Percentiles rank a stretch among this genome's conserved stretches.
Evolutionary conservation across 2,113 vertebrate genomes (phyloP).

Genomic region (Albula glossodonta): DNA sequence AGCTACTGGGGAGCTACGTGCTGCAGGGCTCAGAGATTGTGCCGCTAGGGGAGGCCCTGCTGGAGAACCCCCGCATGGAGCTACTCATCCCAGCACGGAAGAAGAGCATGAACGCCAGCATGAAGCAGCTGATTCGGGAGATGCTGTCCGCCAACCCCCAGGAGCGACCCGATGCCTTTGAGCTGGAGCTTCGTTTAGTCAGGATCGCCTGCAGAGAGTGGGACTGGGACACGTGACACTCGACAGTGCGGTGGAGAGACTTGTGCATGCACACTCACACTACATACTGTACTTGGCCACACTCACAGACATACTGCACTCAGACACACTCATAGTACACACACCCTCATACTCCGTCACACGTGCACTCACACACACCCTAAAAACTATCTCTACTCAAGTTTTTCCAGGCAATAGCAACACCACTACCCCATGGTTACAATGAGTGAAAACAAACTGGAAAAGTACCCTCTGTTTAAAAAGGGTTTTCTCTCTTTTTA

Average conservation of each 20-base stretch:
- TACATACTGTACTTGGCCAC: not conserved
- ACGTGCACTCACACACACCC: not conserved
- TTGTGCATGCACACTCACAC: conserved; percentile 30
- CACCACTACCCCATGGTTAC: not conserved
- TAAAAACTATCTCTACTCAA: too few species aligned
- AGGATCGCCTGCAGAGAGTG: conserved; percentile 72
- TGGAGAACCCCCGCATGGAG: conserved; percentile 97
- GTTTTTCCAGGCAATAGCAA: conserved; percentile 3
- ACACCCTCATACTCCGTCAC: not conserved
- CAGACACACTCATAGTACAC: not conserved
- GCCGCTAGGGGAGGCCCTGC: conserved; percentile 91
- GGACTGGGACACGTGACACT: conserved; percentile 61
- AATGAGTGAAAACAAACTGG: not conserved
- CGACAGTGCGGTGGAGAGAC: conserved; percentile 60
- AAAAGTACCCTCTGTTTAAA: not conserved
- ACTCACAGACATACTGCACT: not conserved
- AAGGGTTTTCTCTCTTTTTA: not conserved
- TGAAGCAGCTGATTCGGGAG: conserved; percentile 89
- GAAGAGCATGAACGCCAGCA: conserved; percentile 88
- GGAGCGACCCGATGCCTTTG: conserved; percentile 89
- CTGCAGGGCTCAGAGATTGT: conserved; percentile 89
- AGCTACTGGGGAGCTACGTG: conserved; percentile 91
- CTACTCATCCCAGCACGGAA: conserved; percentile 91
- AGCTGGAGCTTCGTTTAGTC: conserved; percentile 90
- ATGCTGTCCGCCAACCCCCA: conserved; percentile 96